Conservation (phyloP, 2,797 vertebrate genomes). For the Coracias cyanogaster region DNA sequence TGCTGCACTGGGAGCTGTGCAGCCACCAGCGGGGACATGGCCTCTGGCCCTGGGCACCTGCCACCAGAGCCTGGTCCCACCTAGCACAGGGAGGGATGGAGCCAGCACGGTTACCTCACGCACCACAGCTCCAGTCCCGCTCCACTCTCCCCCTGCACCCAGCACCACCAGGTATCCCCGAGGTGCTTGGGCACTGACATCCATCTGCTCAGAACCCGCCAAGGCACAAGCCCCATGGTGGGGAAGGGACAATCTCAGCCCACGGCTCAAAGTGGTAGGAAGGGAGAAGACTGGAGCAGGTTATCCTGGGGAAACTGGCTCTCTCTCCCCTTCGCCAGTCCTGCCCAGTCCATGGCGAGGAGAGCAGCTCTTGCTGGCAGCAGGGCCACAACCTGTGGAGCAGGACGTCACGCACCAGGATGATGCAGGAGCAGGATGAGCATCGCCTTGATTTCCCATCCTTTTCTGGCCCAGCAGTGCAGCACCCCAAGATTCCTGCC, state of each 20-base stretch:
- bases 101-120: rapidly evolving
- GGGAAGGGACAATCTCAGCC: rapidly evolving
- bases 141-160: not conserved
- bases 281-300: too few species aligned
- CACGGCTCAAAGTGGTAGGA: too few species aligned
- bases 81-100: not conserved
- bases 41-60: not conserved
- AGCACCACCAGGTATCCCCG: rapidly evolving
- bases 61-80: not conserved
- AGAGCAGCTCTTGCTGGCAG: too few species aligned
- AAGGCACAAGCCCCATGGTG: rapidly evolving
- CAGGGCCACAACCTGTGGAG: too few species aligned
- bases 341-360: too few species aligned
- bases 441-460: too few species aligned
- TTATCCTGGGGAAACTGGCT: too few species aligned
- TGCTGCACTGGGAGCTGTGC: rapidly evolving
- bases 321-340: too few species aligned
- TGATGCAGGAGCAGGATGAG: too few species aligned
- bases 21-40: rapidly evolving
- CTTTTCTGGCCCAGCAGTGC: too few species aligned
- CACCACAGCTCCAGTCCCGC: not conserved
- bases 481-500: too few species aligned
- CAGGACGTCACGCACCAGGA: too few species aligned
- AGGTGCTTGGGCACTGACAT: not conserved
- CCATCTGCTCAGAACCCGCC: not conserved